phyloP scores from a whole-genome alignment of 2,888 invertebrate genomes.

The Tetragnatha montana region DNA sequence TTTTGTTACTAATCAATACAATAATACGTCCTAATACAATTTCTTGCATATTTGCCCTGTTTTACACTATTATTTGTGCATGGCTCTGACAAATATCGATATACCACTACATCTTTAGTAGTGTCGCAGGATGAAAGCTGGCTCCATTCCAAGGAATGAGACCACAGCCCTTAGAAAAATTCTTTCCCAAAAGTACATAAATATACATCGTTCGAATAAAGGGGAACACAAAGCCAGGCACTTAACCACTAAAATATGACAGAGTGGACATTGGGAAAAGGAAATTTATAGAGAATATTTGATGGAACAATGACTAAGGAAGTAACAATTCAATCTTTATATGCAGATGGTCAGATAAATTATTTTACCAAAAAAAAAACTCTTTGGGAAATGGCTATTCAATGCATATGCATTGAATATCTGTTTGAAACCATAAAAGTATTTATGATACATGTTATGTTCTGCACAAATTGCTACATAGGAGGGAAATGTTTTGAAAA shows the following conservation, averaged over 20 bases:
- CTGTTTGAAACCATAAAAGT: no score
- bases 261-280: background rate
- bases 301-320: background rate
- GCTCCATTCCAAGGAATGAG: background rate
- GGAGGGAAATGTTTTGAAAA: no score
- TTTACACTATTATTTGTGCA: background rate
- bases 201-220: background rate
- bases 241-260: constrained; percentile 17
- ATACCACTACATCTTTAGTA: background rate
- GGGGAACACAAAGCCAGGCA: background rate
- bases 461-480: no score
- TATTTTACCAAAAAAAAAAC: background rate
- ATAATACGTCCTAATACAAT: no score
- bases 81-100: background rate
- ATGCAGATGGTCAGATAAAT: background rate
- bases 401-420: background rate
- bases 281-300: background rate
- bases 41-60: no score
- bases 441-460: no score
- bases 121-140: background rate
- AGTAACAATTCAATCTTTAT: background rate
- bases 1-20: no score
- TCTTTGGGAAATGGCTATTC: background rate
- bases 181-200: constrained; percentile 6
- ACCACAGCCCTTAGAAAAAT: constrained; percentile 10